Evolutionary conservation across 2,888 invertebrate species (phyloP), one percentile per base, ranked within the genome.

Genomic region (Nasonovia ribisnigri): DNA sequence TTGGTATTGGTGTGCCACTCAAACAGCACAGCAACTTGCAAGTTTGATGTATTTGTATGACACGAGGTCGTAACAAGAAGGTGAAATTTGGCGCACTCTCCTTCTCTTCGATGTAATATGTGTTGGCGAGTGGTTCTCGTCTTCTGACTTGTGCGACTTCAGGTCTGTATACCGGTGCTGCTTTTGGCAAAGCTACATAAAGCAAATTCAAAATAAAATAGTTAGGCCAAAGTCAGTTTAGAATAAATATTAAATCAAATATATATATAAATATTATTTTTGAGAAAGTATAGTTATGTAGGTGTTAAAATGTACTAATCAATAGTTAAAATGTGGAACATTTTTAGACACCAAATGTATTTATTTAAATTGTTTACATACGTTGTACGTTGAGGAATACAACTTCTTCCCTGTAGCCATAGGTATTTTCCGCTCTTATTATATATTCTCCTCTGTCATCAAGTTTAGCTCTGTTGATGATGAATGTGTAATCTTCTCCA

Each of bases 21-120:
- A 99, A 97, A 95, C 99, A 99, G 96, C 99, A 99, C 89, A 99
- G 97, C 95, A 99, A 97, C 96, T 99, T 99, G 97, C 99, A 99
- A 94, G 99, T 99, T 96, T 98, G 98, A 95, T 99, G 97, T 95
- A 97, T 97, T 96, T 99, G 99, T 97, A 99, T 99, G 95, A 99
- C 98, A 96, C 99, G 98, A 95, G 99, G 99, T 96, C 99, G 97
- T 95, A 99, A 97, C 95, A 98, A 97, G 98, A 99, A 99, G 95
- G 99, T 99, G 97, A 99, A 99, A 95, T 97, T 97, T 94, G 99
- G 99, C 94, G 98, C 98, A 95, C 98, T 97, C 96, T 99, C 98
- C 96, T 98, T 97, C 95, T 98, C 98, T 96, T 99, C 98, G 96
- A 98, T 98, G 98, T 98, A 98, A 96, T 98, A 97, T 94, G 97